phyloP scores from a whole-genome alignment of 2,888 invertebrate genomes.

The Ectemnius lituratus region DNA sequence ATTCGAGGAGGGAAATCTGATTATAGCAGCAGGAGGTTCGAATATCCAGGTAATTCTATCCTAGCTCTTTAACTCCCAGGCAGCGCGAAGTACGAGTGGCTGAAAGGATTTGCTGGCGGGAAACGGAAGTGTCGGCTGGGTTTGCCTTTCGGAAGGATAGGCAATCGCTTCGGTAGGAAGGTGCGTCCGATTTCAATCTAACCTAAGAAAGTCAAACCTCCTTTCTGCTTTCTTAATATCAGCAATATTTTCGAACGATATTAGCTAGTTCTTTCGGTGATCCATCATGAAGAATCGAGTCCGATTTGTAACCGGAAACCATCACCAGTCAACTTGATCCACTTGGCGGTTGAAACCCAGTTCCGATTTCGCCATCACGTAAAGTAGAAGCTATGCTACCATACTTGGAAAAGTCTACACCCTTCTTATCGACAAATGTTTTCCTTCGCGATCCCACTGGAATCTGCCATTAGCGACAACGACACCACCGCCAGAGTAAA shows the following conservation, averaged over 20 bases:
- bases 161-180: neutral
- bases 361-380: conserved; percentile 51
- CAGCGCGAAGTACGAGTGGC: too few relatives aligned
- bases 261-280: conserved; percentile 66
- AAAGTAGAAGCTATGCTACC: conserved; percentile 40
- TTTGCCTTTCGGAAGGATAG: too few relatives aligned
- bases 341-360: conserved; percentile 34
- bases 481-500: conserved; percentile 3
- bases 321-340: conserved; percentile 53
- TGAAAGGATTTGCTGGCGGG: too few relatives aligned
- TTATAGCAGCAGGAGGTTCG: too few relatives aligned
- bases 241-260: conserved; percentile 70
- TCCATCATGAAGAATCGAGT: conserved; percentile 61
- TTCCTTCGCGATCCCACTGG: conserved; percentile 42
- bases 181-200: conserved; percentile 60
- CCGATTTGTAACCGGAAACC: conserved; percentile 67
- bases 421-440: conserved; percentile 42
- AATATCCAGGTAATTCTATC: too few relatives aligned
- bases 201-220: conserved; percentile 8
- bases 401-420: neutral
- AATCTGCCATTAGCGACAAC: conserved; percentile 31
- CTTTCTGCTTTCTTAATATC: conserved; percentile 67
- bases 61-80: too few relatives aligned
- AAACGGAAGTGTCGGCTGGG: too few relatives aligned
- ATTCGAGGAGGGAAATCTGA: too few relatives aligned